These are phyloP conservation scores for Conus canariensis DNA, from an alignment of 2,888 invertebrate genomes.

Conservation along the genomic window DNA sequence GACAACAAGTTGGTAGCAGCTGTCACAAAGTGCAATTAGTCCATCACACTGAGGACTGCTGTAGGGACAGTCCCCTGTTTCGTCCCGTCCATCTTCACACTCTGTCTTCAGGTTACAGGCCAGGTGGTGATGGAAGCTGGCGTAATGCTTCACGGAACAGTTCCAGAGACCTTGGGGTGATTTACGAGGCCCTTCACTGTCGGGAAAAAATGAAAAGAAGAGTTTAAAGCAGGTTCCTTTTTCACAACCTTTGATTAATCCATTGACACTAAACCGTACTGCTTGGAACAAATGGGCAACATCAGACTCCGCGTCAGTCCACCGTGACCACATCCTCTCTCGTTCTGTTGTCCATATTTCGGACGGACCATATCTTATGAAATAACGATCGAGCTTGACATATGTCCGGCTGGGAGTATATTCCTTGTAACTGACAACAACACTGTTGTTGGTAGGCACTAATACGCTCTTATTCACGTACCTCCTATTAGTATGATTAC, in stretches of 20 bases:
- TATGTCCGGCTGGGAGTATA: too few species aligned
- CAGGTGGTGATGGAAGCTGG: slow-evolving; percentile 8
- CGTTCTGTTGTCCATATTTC: too few species aligned
- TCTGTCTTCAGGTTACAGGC: slow-evolving; percentile 11
- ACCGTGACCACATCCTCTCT: background rate
- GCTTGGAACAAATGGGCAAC: background rate
- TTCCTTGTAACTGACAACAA: background rate
- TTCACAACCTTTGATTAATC: background rate
- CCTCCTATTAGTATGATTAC: too few species aligned
- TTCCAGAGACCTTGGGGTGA: background rate
- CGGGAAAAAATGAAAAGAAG: slow-evolving; percentile 4
- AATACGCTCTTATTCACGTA: background rate
- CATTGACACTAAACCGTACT: background rate
- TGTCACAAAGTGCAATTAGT: background rate
- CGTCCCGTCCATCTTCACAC: slow-evolving; percentile 15
- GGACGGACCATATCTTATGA: too few species aligned
- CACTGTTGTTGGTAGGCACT: background rate
- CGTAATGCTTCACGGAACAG: background rate
- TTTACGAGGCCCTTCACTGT: background rate
- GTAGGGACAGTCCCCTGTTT: slow-evolving; percentile 4
- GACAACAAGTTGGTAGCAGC: background rate
- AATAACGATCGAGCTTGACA: too few species aligned
- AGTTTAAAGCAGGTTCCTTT: slow-evolving; percentile 3
- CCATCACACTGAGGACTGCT: background rate
- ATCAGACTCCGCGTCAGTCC: background rate